Percentiles rank a stretch among this genome's conserved stretches.
phyloP scores from a whole-genome alignment of 2,888 invertebrate genomes.

The Hirtodrosophila duncani region DNA sequence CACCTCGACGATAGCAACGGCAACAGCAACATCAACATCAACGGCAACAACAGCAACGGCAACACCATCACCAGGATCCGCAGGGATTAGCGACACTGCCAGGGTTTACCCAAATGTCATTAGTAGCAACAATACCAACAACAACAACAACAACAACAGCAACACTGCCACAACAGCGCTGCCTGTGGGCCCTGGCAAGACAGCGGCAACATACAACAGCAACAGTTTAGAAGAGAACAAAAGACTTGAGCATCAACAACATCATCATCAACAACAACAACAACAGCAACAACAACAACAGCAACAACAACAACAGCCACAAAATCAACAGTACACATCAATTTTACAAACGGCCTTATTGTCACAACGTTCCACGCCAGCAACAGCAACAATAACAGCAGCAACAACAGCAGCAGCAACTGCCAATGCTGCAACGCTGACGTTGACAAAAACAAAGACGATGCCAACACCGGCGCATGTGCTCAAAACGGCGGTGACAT shows the following conservation, averaged over 20 bases:
- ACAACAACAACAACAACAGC: conserved; percentile 4
- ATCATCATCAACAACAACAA: conserved; percentile 54
- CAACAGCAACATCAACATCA: conserved; percentile 24
- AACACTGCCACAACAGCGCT: conserved; percentile 18
- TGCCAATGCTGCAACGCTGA: conserved; percentile 15
- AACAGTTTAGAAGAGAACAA: conserved; percentile 64
- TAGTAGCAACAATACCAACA: conserved; percentile 23
- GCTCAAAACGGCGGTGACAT: conserved; percentile 73
- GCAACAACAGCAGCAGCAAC: conserved; percentile 37
- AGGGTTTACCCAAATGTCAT: conserved; percentile 18
- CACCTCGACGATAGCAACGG: conserved; percentile 22
- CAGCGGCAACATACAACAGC: conserved; percentile 37
- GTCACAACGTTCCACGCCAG: conserved; percentile 72
- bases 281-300: conserved; percentile 37
- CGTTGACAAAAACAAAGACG: conserved; percentile 43
- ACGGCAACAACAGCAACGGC: conserved; percentile 5
- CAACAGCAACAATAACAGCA: conserved; percentile 38
- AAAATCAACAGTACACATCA: conserved; percentile 71
- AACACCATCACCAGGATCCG: conserved; percentile 4
- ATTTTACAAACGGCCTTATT: conserved; percentile 77
- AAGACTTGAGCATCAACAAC: conserved; percentile 69
- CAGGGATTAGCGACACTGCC: conserved; percentile 13
- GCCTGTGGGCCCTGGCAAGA: conserved; percentile 1
- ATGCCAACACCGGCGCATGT: conserved; percentile 64
- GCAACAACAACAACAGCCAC: conserved; percentile 41